Evolutionary conservation across 2,797 vertebrate genomes (phyloP).

Genomic region (Trachurus trachurus): DNA sequence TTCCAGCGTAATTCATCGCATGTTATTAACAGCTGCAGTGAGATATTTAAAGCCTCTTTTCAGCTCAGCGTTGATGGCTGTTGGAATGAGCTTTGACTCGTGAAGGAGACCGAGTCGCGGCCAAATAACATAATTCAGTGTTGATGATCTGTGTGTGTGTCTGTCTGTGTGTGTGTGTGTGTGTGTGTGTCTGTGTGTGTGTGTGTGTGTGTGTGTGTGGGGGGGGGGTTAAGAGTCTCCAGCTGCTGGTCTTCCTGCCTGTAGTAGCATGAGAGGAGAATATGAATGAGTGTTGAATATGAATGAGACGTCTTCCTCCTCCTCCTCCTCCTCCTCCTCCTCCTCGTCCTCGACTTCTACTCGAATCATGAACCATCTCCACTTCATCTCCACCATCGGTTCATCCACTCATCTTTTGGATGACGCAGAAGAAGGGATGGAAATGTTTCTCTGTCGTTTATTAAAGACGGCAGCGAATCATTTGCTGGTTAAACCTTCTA

Average conservation of each 20-base stretch:
- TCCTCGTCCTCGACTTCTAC: conserved; percentile 21
- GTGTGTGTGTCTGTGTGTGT: neutral
- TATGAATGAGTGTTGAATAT: conserved; percentile 52
- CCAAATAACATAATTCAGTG: conserved; percentile 54
- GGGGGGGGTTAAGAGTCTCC: conserved; percentile 54
- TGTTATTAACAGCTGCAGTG: conserved; percentile 65
- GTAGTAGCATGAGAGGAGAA: conserved; percentile 39
- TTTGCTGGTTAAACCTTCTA: neutral
- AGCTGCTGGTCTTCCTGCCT: conserved; percentile 66
- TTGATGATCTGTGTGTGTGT: conserved; percentile 11
- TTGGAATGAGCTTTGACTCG: conserved; percentile 58
- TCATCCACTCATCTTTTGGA: neutral
- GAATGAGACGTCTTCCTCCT: conserved; percentile 50
- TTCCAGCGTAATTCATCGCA: conserved; percentile 54
- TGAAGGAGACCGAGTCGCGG: conserved; percentile 43
- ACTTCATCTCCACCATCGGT: too few relatives aligned
- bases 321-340: conserved; percentile 38
- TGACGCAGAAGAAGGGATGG: neutral
- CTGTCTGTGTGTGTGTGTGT: too few relatives aligned
- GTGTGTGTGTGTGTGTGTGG: too few relatives aligned
- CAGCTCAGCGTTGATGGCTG: conserved; percentile 55
- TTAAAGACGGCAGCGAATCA: too few relatives aligned
- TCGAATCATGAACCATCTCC: neutral
- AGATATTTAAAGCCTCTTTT: conserved; percentile 75
- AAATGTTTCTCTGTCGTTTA: neutral